These are phyloP conservation scores for Pterocles orientalis DNA, from an alignment of 2,113 vertebrate genomes.

Conservation along the genomic window DNA sequence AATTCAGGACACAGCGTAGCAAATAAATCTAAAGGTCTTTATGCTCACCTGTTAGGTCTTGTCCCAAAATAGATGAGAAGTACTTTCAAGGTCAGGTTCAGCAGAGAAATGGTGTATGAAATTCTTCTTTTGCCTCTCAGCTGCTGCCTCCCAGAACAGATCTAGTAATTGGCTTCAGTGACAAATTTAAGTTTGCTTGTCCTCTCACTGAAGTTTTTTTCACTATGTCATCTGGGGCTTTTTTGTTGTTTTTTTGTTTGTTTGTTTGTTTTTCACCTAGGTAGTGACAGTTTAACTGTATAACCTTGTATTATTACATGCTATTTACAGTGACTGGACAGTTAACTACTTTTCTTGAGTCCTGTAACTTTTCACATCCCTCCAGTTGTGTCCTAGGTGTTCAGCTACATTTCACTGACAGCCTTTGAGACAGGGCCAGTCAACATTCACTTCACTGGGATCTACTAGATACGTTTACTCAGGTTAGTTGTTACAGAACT, in stretches of 20 bases:
- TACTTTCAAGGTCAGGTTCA: not conserved
- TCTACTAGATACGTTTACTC: not conserved
- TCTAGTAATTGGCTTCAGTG: not conserved
- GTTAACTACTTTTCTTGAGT: not conserved
- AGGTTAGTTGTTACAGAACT: not conserved
- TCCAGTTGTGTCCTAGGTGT: not conserved
- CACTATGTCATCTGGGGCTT: not conserved
- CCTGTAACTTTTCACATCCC: not conserved
- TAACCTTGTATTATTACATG: not conserved
- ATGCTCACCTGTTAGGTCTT: not conserved
- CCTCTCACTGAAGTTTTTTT: not conserved
- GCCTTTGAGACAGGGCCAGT: not conserved
- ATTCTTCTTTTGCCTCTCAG: not conserved
- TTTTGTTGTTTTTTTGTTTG: too few species aligned
- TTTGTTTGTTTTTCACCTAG: not conserved
- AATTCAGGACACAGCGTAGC: not conserved
- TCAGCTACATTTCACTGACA: not conserved
- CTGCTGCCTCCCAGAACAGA: not conserved
- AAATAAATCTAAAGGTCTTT: not conserved
- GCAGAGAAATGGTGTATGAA: not conserved
- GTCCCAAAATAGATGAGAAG: not conserved
- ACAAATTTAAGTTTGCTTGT: constrained; percentile 1
- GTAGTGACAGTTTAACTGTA: not conserved
- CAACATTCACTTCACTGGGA: not conserved
- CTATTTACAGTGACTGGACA: not conserved